Evolutionary conservation across 2,797 vertebrate genomes (phyloP).

Genomic region (Epinephelus malabaricus): DNA sequence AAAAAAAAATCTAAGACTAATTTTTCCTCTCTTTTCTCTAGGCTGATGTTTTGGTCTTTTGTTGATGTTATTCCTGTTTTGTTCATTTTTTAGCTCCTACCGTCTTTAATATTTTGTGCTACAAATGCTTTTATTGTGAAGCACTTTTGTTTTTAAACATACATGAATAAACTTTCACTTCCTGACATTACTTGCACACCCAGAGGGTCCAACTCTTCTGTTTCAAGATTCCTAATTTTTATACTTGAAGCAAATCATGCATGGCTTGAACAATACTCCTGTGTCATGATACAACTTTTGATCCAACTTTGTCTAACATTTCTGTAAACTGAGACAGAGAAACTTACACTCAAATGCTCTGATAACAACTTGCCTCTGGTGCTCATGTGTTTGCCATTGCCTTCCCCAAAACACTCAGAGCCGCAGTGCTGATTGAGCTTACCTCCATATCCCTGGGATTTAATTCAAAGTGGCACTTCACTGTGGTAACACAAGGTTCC

Average conservation of each 20-base stretch:
- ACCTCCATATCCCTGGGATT: slow-evolving; percentile 66
- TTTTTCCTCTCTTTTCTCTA: background rate
- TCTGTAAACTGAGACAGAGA: slow-evolving; percentile 28
- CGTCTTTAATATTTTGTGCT: background rate
- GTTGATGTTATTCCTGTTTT: background rate
- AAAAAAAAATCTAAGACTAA: background rate
- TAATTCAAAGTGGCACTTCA: slow-evolving; percentile 76
- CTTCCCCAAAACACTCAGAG: slow-evolving; percentile 31
- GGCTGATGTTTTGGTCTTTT: background rate
- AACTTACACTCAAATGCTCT: slow-evolving; percentile 4
- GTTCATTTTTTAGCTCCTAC: background rate
- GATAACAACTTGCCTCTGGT: slow-evolving; percentile 36
- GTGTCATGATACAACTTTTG: slow-evolving; percentile 8
- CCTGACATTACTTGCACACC: background rate
- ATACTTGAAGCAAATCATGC: background rate
- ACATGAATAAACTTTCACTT: background rate
- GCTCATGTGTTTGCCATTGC: slow-evolving; percentile 30
- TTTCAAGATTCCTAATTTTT: slow-evolving; percentile 10
- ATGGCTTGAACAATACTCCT: slow-evolving; percentile 10
- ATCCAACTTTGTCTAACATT: slow-evolving; percentile 30
- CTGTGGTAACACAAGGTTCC: slow-evolving; percentile 59
- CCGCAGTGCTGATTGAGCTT: slow-evolving; percentile 52
- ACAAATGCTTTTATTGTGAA: background rate
- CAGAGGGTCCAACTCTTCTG: background rate
- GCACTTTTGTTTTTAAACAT: background rate